Evolutionary conservation across 92 coral and sea anemone species (phyloP).

Genomic region (Parazoanthus swiftii): DNA sequence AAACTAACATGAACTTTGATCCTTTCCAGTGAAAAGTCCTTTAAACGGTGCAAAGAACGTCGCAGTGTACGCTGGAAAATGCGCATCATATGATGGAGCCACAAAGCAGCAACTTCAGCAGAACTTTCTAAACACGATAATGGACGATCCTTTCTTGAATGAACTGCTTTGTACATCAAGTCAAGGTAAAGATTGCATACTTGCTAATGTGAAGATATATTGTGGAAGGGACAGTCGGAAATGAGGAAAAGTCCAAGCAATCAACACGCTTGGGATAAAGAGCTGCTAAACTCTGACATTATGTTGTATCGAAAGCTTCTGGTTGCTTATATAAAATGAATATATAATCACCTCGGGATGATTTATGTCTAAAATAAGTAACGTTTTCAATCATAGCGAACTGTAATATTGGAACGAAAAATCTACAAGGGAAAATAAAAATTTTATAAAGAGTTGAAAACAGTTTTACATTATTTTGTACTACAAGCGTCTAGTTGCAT

Average conservation of each 20-base stretch:
- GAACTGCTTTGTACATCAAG: slow-evolving; percentile 43
- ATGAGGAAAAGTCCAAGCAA: slow-evolving; percentile 24
- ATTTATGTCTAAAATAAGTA: no score
- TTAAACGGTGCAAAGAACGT: slow-evolving; percentile 55
- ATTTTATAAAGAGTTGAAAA: no score
- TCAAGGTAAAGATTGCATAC: slow-evolving; percentile 50
- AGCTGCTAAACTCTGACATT: no score
- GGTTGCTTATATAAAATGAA: not conserved
- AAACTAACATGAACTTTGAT: not conserved
- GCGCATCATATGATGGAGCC: slow-evolving; percentile 49
- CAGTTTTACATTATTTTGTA: no score
- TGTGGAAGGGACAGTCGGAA: slow-evolving; percentile 68
- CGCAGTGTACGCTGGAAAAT: slow-evolving; percentile 66
- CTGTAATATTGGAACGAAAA: no score
- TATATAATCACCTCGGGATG: not conserved
- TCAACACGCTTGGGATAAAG: not conserved
- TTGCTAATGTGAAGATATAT: slow-evolving; percentile 62
- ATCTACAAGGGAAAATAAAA: no score
- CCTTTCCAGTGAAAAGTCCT: slow-evolving; percentile 51
- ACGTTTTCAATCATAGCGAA: no score
- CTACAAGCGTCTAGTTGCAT: no score
- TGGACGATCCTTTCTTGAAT: slow-evolving; percentile 30
- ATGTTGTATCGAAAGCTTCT: no score
- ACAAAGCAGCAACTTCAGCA: slow-evolving; percentile 51
- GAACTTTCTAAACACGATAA: slow-evolving; percentile 42